Percentiles rank a stretch among this genome's conserved stretches.
These are phyloP conservation scores for Pyrgilauda ruficollis DNA, from an alignment of 2,113 vertebrate species.

Conservation along the genomic window DNA sequence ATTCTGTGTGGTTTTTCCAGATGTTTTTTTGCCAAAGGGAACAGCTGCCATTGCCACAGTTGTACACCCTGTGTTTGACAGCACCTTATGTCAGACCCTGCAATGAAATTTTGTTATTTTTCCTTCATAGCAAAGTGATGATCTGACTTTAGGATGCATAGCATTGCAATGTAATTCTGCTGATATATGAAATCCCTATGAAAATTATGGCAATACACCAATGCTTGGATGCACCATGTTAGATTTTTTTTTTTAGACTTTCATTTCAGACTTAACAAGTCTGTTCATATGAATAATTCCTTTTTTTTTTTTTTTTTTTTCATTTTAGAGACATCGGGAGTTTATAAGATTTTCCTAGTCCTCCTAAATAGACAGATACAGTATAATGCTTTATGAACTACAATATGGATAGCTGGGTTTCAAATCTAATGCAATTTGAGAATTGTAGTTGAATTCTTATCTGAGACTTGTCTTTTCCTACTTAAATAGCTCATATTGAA, in stretches of 20 bases:
- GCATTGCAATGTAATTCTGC: background rate
- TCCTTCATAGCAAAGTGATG: background rate
- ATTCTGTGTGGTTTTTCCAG: constrained; percentile 56
- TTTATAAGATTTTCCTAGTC: background rate
- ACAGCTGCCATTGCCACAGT: constrained; percentile 70
- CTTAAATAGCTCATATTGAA: background rate
- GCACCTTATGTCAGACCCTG: constrained; percentile 46
- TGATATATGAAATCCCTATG: background rate
- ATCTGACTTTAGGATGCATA: background rate
- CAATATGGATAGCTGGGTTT: background rate
- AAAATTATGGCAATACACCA: background rate
- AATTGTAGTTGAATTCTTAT: background rate
- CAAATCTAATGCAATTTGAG: background rate
- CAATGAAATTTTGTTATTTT: constrained; percentile 44
- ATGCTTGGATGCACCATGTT: background rate
- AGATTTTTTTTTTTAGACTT: constrained; percentile 1
- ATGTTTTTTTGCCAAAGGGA: constrained; percentile 63
- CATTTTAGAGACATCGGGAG: background rate
- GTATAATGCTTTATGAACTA: background rate
- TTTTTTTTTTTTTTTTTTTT: background rate
- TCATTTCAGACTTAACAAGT: background rate
- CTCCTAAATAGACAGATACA: background rate
- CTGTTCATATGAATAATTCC: background rate
- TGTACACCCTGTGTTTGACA: constrained; percentile 50
- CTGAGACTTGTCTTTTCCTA: background rate